Conservation (phyloP, 2,113 vertebrate genomes). For the Falco punctatus region DNA sequence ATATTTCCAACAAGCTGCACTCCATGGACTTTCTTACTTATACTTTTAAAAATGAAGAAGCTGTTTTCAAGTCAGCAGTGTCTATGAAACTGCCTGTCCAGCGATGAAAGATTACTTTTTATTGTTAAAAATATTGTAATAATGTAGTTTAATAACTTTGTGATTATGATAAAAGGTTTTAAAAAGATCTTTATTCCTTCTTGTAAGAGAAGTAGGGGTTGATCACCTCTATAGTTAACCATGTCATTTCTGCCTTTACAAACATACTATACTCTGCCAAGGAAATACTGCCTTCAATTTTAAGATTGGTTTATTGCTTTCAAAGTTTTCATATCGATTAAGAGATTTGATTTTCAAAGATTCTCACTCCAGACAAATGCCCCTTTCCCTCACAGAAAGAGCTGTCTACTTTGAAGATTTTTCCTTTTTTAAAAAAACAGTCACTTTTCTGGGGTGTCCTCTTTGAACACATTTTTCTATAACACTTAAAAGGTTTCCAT, state of each 20-base stretch:
- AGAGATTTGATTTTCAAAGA: conserved; percentile 74
- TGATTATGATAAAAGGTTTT: not conserved
- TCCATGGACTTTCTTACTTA: not conserved
- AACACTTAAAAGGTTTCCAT: conserved; percentile 63
- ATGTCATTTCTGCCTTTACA: conserved; percentile 27
- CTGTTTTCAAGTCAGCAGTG: not conserved
- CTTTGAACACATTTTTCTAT: conserved; percentile 67
- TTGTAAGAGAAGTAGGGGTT: not conserved
- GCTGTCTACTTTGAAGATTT: conserved; percentile 72
- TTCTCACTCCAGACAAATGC: conserved; percentile 59
- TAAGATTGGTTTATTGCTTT: conserved; percentile 58
- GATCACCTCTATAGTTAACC: not conserved
- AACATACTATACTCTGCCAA: not conserved
- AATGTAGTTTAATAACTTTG: not conserved
- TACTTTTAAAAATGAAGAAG: not conserved
- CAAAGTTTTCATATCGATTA: conserved; percentile 62
- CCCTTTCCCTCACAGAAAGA: conserved; percentile 61
- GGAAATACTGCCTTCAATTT: conserved; percentile 21
- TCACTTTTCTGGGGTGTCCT: conserved; percentile 71
- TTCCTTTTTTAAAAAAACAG: conserved; percentile 47
- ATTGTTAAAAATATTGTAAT: not conserved
- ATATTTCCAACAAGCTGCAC: not conserved
- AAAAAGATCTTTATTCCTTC: not conserved
- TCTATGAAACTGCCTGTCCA: not conserved
- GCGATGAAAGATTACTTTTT: not conserved